These are phyloP conservation scores for Eudemis profundana DNA, from an alignment of 2,888 invertebrate species.

Conservation along the genomic window DNA sequence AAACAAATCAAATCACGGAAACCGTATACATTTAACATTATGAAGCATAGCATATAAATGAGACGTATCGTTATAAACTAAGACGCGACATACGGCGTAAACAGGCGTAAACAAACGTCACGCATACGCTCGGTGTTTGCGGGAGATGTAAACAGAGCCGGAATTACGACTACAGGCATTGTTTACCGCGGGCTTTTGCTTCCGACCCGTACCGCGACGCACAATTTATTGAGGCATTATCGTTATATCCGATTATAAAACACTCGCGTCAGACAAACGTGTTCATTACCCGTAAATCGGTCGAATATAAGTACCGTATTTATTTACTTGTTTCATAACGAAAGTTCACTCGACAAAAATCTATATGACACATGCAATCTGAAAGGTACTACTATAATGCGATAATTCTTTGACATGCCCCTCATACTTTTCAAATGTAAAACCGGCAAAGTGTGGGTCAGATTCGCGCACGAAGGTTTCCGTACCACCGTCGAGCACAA, in stretches of 20 bases:
- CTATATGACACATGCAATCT: no score
- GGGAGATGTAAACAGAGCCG: constrained; percentile 24
- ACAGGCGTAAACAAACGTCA: constrained; percentile 37
- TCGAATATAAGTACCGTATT: neutral
- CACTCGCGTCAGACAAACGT: neutral
- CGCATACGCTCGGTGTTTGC: constrained; percentile 26
- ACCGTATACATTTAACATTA: constrained; percentile 17
- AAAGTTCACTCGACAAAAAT: no score
- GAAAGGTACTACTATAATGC: no score
- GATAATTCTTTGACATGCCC: no score
- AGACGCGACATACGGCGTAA: constrained; percentile 32
- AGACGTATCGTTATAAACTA: constrained; percentile 37
- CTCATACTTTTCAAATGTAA: no score
- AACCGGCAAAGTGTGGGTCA: no score
- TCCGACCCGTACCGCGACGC: constrained; percentile 16
- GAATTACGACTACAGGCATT: constrained; percentile 34
- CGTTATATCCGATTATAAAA: constrained; percentile 25
- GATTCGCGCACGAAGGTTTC: no score
- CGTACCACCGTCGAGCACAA: no score
- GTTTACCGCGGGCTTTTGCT: constrained; percentile 33
- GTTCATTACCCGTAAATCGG: constrained; percentile 5
- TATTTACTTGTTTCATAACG: no score
- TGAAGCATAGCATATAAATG: constrained; percentile 28
- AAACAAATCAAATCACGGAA: neutral
- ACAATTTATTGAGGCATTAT: constrained; percentile 30